Evolutionary conservation across 2,888 invertebrate genomes (phyloP).

Genomic region (Venusia cambrica): DNA sequence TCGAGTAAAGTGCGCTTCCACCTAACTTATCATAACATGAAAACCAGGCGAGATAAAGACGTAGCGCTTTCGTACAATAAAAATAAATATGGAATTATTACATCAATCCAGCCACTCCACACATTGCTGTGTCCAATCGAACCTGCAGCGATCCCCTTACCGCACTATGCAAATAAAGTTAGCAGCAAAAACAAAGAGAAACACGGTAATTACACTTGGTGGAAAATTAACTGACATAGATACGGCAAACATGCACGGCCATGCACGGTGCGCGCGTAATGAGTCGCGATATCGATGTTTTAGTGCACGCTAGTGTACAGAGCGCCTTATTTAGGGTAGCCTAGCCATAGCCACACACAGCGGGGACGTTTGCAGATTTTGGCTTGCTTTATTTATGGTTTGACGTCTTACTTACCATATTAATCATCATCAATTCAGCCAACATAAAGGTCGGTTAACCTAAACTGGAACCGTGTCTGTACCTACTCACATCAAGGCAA

Average conservation of each 20-base stretch:
- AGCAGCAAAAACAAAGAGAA: conserved; percentile 79
- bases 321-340: conserved; percentile 16
- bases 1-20: no score
- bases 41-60: no score
- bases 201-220: conserved; percentile 76
- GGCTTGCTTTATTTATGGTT: no score
- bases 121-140: conserved; percentile 34
- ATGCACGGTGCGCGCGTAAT: conserved; percentile 59
- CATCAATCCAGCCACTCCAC: conserved; percentile 38
- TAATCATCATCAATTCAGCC: no score
- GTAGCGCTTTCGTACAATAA: no score
- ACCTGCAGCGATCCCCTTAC: conserved; percentile 55
- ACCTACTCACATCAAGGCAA: no score
- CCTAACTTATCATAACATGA: no score
- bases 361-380: no score
- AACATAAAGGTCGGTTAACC: no score
- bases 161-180: conserved; percentile 77
- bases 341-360: conserved; percentile 11
- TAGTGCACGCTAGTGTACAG: conserved; percentile 57
- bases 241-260: conserved; percentile 61
- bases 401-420: no score
- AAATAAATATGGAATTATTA: conserved; percentile 28
- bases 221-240: conserved; percentile 78
- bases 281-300: conserved; percentile 62
- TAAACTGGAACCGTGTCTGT: no score